phyloP scores from a whole-genome alignment of 1,140 invertebrate genomes.

The Samia ricini region DNA sequence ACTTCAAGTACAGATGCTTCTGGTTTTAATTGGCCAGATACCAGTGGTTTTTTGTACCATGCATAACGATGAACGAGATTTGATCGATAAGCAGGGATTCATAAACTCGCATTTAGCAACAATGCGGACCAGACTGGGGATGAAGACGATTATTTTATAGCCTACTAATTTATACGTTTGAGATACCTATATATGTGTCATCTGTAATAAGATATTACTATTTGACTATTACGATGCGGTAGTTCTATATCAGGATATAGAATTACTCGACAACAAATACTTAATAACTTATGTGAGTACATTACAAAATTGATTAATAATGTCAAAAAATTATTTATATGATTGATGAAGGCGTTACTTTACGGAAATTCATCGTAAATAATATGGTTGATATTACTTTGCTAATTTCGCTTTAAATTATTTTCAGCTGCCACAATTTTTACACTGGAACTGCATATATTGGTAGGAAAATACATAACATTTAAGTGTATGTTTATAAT shows the following conservation, averaged over 20 bases:
- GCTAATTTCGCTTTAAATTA: too few species aligned
- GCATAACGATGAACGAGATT: conserved; percentile 58
- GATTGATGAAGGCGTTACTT: too few species aligned
- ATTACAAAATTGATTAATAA: too few species aligned
- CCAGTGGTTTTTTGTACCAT: conserved; percentile 53
- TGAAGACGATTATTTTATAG: conserved; percentile 37
- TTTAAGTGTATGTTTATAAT: too few species aligned
- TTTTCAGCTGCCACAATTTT: too few species aligned
- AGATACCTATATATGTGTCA: neutral
- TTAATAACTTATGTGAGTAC: too few species aligned
- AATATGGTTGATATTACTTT: too few species aligned
- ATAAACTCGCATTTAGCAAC: conserved; percentile 68
- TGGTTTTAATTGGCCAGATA: conserved; percentile 48
- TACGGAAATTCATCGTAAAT: too few species aligned
- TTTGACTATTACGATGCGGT: neutral
- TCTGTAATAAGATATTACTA: neutral
- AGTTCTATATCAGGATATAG: neutral
- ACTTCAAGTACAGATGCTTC: conserved; percentile 57
- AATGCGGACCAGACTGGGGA: conserved; percentile 53
- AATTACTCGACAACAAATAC: too few species aligned
- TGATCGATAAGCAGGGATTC: conserved; percentile 67
- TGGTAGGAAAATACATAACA: too few species aligned
- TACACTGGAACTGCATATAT: too few species aligned
- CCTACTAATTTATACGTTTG: neutral
- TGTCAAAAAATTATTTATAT: too few species aligned